Base-by-base conservation (phyloP, 2,888 invertebrate species). In the Brachypterus glaber region DNA sequence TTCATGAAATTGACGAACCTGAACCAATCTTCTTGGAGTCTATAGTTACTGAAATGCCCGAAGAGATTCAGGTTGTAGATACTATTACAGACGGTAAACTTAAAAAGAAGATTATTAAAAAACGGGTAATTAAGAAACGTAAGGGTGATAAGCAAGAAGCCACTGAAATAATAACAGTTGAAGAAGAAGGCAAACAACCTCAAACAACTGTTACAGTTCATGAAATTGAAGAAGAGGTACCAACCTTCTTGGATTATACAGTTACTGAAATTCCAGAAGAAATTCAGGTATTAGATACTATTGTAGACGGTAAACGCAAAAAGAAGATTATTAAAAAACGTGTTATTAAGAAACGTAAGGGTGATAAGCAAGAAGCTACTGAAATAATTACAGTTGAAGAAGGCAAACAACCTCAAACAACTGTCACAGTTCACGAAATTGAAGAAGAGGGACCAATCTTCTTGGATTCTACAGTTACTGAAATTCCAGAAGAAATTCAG, bases 161-260 rank as follows among this genome's bases (percentile, higher is more conserved):
- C 48, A 62, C 68, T 0, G 63, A 68, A 57, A 68, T 70, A 32
- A 53, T 62, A 31, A 68, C 68, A 14, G 54, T 66, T 24, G 60
- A 63, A 49, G 59, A 65, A 48, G 67, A 65, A 33, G 64, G 62
- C 11, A 54, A 59, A 36, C 52, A 62, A 31, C 69, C 71, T 0
- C 51, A 63, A 33, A 62, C 51, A 35, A 58, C 60, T 30, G 54
- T 60, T 17, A 46, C 46, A 3, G 51, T 57, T 1, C 46, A 54
- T 45, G 50, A 53, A 47, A 29, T 43, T 51, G 7, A 49, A 0
- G 38, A 48, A 2, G 54, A 62, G 43, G 43, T 45, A 14, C 5
- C 37, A 33, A 41, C 12, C 9, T 21, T 7, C 12, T 11, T 11
- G 12, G 11, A 9, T 5, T 4, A 27, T 11, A 4, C 5, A 5